Evolutionary conservation across 2,797 vertebrate species (phyloP), one percentile per base, ranked within the genome.

Genomic region (Xiphorhynchus erythropygius): DNA sequence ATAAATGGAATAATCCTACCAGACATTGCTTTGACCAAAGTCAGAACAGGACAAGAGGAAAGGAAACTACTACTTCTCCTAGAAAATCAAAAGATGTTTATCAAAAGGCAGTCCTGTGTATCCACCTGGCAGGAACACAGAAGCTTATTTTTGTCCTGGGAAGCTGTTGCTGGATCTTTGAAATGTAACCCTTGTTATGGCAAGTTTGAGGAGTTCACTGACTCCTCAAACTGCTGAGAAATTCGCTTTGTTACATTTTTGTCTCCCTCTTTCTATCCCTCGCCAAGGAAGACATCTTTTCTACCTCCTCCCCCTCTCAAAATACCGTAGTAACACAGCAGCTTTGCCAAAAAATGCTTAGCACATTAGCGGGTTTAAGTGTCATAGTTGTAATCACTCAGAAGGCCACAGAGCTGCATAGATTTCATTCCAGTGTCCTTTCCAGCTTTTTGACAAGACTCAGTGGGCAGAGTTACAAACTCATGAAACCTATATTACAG

Each of bases 341-440:
- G 68, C 68, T 80, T 95, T 96, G 97, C 95, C 97, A 98, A 96
- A 98, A 97, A 97, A 96, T 93, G 96, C 94, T 97, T 97, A 97
- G 95, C 97, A 96, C 97, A 97, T 98, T 98, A 98, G 87, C 94
- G 2, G 96, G 94, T 96, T 97, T 96, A 97, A 97, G 85, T 47
- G 83, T 92, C 91, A 13, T 92, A 82, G 94, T 42, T 96, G 90
- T 89, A 91, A 87, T 93, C 94, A 22, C 79, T 95, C 87, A 44
- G 96, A 94, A 96, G 95, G 93, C 95, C 80, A 65, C 90, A 95
- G 96, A 93, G 85, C 93, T 94, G 93, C 97, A 94, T 88, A 92
- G 97, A 96, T 95, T 97, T 96, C 96, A 92, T 97, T 96, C 94
- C 96, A 96, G 95, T 83, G 69, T 95, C 90, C 94, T 90, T 96